A percentile compares a stretch with the other conserved stretches of the same genome.
phyloP scores from a whole-genome alignment of 1,140 invertebrate species.

The Lethrus apterus region DNA sequence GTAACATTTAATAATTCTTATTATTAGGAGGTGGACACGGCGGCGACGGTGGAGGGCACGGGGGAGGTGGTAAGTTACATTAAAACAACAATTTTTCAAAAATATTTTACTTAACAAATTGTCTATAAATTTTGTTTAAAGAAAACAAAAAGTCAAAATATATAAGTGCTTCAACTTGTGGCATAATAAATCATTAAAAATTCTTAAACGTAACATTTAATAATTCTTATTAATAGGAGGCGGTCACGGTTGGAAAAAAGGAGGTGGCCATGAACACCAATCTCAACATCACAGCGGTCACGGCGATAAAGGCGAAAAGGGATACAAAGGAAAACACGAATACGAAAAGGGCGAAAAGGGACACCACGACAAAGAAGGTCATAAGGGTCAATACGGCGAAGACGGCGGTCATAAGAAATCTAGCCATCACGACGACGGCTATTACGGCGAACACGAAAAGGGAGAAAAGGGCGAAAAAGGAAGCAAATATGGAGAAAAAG shows the following conservation, averaged over 20 bases:
- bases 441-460: conserved; percentile 60
- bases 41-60: not conserved
- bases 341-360: conserved; percentile 59
- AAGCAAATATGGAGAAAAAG: conserved; percentile 53
- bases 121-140: no score
- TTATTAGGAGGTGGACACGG: conserved; percentile 23
- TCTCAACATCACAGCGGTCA: conserved; percentile 49
- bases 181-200: no score
- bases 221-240: conserved; percentile 24
- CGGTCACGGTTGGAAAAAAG: conserved; percentile 42
- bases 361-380: conserved; percentile 58
- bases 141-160: no score
- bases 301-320: conserved; percentile 52
- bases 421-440: conserved; percentile 59
- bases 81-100: no score
- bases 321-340: conserved; percentile 51
- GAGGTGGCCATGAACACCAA: conserved; percentile 51
- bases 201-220: no score
- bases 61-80: conserved; percentile 1
- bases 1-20: no score
- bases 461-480: conserved; percentile 59
- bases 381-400: conserved; percentile 56
- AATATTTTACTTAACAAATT: no score
- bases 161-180: no score
- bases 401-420: conserved; percentile 58